Percentiles rank a stretch among this genome's conserved stretches.
These are phyloP conservation scores for Calameuta pallipes DNA, from an alignment of 2,888 invertebrate genomes.

Conservation along the genomic window DNA sequence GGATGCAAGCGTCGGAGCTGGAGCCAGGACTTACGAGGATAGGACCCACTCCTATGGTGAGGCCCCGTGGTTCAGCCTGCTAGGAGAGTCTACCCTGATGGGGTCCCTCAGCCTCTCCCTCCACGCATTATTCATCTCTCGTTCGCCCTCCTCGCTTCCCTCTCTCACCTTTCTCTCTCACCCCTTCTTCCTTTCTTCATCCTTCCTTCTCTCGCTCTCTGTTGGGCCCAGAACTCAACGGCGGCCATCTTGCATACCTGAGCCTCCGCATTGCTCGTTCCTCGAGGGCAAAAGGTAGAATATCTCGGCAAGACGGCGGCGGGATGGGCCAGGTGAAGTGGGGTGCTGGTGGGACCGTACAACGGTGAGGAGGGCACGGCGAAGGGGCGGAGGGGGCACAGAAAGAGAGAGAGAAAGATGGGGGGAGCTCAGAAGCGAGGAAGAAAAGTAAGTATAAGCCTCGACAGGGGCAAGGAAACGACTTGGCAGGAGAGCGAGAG, in stretches of 20 bases:
- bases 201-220: conserved; percentile 29
- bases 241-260: conserved; percentile 69
- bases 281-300: conserved; percentile 67
- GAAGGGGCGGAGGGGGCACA: conserved; percentile 11
- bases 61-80: conserved; percentile 21
- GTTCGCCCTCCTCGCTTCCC: conserved; percentile 25
- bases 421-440: conserved; percentile 8
- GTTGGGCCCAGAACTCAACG: conserved; percentile 34
- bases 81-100: conserved; percentile 24
- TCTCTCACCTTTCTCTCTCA: conserved; percentile 8
- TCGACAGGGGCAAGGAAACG: background rate
- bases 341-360: conserved; percentile 19
- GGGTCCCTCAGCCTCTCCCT: conserved; percentile 43
- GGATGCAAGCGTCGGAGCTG: conserved; percentile 38
- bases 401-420: conserved; percentile 22
- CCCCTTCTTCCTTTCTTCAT: conserved; percentile 29
- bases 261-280: conserved; percentile 66
- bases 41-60: conserved; percentile 4
- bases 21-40: conserved; percentile 29
- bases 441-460: conserved; percentile 2
- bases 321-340: conserved; percentile 26
- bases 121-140: conserved; percentile 59
- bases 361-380: conserved; percentile 18
- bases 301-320: conserved; percentile 57
- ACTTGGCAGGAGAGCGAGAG: conserved; percentile 19